phyloP scores from a whole-genome alignment of 2,888 invertebrate species.

The Smittia sp. region DNA sequence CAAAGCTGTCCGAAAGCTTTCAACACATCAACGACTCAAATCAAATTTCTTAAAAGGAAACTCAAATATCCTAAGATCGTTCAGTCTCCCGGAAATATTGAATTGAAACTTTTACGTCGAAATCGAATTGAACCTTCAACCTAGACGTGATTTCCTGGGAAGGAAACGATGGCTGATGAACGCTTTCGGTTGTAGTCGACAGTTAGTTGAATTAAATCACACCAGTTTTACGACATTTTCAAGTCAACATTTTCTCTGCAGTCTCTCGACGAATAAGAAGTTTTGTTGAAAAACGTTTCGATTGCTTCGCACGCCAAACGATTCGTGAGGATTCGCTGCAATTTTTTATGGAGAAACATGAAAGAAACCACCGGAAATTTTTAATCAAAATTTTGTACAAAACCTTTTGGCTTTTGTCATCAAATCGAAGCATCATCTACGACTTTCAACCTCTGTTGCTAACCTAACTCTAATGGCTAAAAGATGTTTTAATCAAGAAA shows the following conservation, averaged over 20 bases:
- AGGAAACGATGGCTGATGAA: not conserved
- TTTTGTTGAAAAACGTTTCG: not conserved
- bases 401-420: constrained; percentile 2
- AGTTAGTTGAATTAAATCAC: not conserved
- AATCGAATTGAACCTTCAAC: no score
- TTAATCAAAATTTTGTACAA: constrained; percentile 19
- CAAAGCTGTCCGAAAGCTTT: not conserved
- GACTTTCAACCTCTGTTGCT: not conserved
- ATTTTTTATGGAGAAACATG: constrained; percentile 5
- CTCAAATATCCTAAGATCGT: no score
- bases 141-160: not conserved
- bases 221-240: not conserved
- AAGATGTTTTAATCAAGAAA: constrained; percentile 1
- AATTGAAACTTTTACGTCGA: no score
- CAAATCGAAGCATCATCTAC: not conserved
- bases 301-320: not conserved
- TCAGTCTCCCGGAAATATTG: no score
- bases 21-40: no score
- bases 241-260: not conserved
- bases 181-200: not conserved
- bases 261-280: not conserved
- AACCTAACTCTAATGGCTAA: not conserved
- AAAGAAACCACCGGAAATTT: constrained; percentile 17
- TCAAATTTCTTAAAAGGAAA: no score
- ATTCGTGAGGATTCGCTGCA: not conserved